Evolutionary conservation across 2,888 invertebrate genomes (phyloP), one percentile per base, ranked within the genome.

Genomic region (Agrochola macilenta): DNA sequence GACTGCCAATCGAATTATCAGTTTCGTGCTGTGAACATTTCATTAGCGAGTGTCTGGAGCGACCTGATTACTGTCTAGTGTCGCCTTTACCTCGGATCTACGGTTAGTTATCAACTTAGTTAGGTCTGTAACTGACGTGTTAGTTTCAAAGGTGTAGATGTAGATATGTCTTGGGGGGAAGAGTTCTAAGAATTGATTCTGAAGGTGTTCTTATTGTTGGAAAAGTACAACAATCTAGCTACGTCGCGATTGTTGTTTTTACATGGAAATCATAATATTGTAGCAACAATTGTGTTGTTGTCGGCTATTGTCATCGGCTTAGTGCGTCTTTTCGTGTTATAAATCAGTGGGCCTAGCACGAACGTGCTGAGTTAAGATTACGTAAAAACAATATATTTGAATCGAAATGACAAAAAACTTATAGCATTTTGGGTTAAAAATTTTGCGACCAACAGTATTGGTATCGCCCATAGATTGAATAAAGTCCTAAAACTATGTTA

Each of bases 1-100:
- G 78, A 88, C 87, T 89, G 87, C 85, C 86, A 88, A 89, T 89
- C 86, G 83, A 84, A 84, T 87, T 89, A 89, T 88, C 86, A 80
- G 81, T 81, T 80, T 79, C 79, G 78, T 77, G 82, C 81, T 71
- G 81, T 70, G 78, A 83, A 78, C 83, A 77, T 82, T 90, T 88
- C 80, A 85, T 85, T 85, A 83, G 83, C 60, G 79, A 78, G 61
- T 76, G 83, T 74, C 64, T 74, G 52, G 39, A 66, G 69, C 72
- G 76, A 69, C 73, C 71, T 46, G 77, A 75, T 81, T 66, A 81
- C 46, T 70, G 77, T 60, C 57, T 78, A 30, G 65, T 65, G 64
- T 77, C 77, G 81, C 81, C 57, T 74, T 68, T 69, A 60, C 30
- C 64, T 64, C 12, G 46, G 43, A 69, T 54, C 43, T 58, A 70